A percentile compares a stretch with the other conserved stretches of the same genome.
Conservation (phyloP, 2,113 vertebrate genomes). For the Microcebus ravelobensis region DNA sequence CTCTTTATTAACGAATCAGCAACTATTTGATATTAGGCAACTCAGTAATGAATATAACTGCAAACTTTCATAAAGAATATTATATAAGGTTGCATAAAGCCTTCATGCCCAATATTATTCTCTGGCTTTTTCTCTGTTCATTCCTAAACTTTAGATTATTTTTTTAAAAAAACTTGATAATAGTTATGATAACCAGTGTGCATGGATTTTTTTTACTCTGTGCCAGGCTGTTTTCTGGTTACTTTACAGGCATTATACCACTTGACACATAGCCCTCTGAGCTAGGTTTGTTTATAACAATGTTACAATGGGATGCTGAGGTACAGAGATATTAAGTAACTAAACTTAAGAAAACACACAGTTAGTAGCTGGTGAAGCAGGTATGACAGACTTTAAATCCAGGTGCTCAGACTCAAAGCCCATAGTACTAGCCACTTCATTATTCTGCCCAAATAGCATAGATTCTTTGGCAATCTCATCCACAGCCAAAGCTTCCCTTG, state of each 20-base stretch:
- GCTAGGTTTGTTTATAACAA: background rate
- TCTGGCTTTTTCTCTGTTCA: background rate
- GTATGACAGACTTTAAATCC: background rate
- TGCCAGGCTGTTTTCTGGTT: background rate
- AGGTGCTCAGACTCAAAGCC: background rate
- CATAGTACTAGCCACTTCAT: background rate
- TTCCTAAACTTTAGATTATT: background rate
- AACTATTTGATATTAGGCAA: background rate
- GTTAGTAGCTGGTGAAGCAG: background rate
- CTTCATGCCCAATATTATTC: background rate
- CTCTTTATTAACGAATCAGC: background rate
- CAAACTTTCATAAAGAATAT: background rate
- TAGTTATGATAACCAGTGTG: background rate
- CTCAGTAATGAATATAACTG: background rate
- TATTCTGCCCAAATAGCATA: background rate
- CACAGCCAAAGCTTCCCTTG: background rate
- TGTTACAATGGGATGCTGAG: background rate
- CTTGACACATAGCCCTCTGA: background rate
- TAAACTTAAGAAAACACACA: background rate
- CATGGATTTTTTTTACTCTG: background rate
- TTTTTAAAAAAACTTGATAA: background rate
- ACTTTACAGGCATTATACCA: background rate
- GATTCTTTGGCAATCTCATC: background rate
- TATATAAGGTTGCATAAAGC: background rate
- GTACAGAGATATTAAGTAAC: background rate